Conservation (phyloP, 2,113 vertebrate species). For the Isichthys henryi region DNA sequence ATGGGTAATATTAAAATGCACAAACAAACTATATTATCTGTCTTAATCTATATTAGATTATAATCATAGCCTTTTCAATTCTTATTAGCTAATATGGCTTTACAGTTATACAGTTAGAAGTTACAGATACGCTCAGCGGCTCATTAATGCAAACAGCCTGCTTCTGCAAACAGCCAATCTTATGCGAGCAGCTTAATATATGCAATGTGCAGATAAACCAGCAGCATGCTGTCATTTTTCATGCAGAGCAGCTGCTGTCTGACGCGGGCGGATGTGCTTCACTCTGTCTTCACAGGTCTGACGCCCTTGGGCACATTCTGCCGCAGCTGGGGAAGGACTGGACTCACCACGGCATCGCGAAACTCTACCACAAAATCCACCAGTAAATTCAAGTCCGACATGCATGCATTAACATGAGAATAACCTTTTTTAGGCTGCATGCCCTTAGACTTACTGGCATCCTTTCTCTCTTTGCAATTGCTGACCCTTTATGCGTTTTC, state of each 20-base stretch:
- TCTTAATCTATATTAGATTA: background rate
- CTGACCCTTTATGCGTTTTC: background rate
- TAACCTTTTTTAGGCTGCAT: background rate
- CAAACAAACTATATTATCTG: background rate
- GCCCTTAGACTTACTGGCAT: background rate
- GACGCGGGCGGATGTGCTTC: background rate
- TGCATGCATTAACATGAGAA: background rate
- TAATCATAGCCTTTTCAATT: background rate
- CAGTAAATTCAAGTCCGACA: slow-evolving; percentile 54
- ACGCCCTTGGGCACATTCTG: slow-evolving; percentile 87
- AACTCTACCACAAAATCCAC: slow-evolving; percentile 91
- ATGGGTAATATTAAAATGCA: background rate
- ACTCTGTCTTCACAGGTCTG: slow-evolving; percentile 64
- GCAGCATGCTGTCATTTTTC: background rate
- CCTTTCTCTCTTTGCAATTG: background rate
- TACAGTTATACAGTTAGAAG: background rate
- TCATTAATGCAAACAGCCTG: background rate
- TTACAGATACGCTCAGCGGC: background rate
- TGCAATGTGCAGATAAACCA: background rate
- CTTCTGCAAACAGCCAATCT: background rate
- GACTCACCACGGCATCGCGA: slow-evolving; percentile 85
- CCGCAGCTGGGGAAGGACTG: slow-evolving; percentile 92
- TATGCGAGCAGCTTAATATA: background rate
- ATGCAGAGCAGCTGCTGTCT: background rate
- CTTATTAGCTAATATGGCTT: background rate